phyloP scores from a whole-genome alignment of 2,797 vertebrate species.

The Rhabdophis nuchalis region DNA sequence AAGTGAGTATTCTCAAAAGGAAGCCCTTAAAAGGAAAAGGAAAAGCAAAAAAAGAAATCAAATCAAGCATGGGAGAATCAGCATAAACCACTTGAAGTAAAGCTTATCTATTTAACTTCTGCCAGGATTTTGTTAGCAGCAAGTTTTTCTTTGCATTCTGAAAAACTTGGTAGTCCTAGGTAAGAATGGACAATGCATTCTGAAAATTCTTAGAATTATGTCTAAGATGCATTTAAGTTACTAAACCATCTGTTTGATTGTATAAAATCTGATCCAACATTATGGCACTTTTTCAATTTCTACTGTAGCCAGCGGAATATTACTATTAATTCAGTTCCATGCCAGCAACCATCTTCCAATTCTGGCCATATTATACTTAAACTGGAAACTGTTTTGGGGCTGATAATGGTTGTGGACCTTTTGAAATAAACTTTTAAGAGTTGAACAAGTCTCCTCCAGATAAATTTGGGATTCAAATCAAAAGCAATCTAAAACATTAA shows the following conservation, averaged over 20 bases:
- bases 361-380: background rate
- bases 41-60: background rate
- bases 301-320: background rate
- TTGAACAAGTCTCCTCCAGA: conserved; percentile 66
- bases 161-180: background rate
- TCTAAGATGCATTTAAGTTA: conserved; percentile 3
- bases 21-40: background rate
- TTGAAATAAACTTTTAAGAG: conserved; percentile 61
- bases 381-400: background rate
- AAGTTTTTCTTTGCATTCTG: background rate
- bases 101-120: background rate
- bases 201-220: background rate
- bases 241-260: conserved; percentile 1
- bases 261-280: conserved; percentile 16
- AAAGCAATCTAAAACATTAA: conserved; percentile 71
- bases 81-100: background rate
- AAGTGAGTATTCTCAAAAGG: background rate
- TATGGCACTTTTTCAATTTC: background rate
- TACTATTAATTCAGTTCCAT: background rate
- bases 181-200: background rate
- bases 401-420: background rate
- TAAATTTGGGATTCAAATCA: conserved; percentile 73
- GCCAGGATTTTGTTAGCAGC: background rate
- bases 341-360: background rate
- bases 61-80: background rate